A percentile compares a stretch with the other conserved stretches of the same genome.
Evolutionary conservation across 2,797 vertebrate species (phyloP).

Genomic region (Karalla daura): DNA sequence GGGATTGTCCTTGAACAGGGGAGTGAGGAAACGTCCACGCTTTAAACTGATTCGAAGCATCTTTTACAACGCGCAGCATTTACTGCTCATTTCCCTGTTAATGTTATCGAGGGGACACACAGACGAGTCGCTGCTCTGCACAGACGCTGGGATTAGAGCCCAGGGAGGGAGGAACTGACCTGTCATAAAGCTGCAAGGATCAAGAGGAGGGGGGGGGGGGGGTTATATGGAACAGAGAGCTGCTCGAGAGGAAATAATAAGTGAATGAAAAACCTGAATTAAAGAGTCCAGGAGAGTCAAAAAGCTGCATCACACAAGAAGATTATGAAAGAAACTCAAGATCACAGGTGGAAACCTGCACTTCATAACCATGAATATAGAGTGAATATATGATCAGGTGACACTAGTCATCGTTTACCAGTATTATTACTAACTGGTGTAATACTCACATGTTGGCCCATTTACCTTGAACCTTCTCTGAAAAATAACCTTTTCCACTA

Average conservation of each 20-base stretch:
- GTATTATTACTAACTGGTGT: no score
- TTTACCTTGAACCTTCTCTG: no score
- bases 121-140: background rate
- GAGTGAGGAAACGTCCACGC: constrained; percentile 38
- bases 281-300: background rate
- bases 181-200: constrained; percentile 1
- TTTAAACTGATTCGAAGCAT: constrained; percentile 51
- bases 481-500: no score
- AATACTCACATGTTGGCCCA: no score
- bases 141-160: constrained; percentile 21
- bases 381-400: no score
- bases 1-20: constrained; percentile 16
- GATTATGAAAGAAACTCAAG: background rate
- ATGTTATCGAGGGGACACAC: constrained; percentile 53
- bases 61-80: constrained; percentile 20
- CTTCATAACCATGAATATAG: no score
- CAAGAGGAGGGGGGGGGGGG: background rate
- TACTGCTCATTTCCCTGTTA: constrained; percentile 34
- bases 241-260: constrained; percentile 1
- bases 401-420: no score
- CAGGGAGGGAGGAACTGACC: background rate
- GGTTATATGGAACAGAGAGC: background rate
- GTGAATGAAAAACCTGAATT: background rate
- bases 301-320: background rate
- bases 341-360: no score